phyloP scores from a whole-genome alignment of 2,888 invertebrate species.

The Limnephilus marmoratus region DNA sequence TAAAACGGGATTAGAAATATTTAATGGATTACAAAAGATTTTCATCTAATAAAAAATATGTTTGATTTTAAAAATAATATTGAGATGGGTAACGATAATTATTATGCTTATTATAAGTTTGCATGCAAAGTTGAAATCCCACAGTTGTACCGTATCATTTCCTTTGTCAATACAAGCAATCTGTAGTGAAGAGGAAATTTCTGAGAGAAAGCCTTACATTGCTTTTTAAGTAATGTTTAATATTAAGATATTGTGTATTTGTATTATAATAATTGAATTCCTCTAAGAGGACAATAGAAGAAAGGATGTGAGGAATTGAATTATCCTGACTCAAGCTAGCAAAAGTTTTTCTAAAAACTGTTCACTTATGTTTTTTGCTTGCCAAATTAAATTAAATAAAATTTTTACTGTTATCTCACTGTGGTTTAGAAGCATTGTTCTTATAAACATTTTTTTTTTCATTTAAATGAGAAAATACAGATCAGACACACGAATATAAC shows the following conservation, averaged over 20 bases:
- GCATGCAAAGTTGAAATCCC: not conserved
- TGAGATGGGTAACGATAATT: not conserved
- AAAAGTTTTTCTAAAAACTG: not conserved
- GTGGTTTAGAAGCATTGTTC: too few relatives aligned
- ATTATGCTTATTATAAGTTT: not conserved
- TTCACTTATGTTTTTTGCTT: too few relatives aligned
- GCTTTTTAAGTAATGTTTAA: not conserved
- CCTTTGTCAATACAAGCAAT: slow-evolving; percentile 2
- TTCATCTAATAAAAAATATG: not conserved
- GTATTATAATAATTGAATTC: not conserved
- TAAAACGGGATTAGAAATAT: not conserved
- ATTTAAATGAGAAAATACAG: too few relatives aligned
- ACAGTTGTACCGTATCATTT: not conserved
- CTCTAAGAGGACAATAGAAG: not conserved
- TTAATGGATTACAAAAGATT: not conserved
- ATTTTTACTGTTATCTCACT: too few relatives aligned
- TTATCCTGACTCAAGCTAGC: not conserved
- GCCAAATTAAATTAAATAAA: too few relatives aligned
- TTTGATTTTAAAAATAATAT: not conserved
- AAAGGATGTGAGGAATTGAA: not conserved
- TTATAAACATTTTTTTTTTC: too few relatives aligned
- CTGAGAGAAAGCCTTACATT: not conserved
- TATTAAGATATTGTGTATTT: not conserved
- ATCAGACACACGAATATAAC: too few relatives aligned
- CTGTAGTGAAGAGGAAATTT: not conserved